Conservation (phyloP, 2,797 vertebrate species). For the Myiothlypis chrysogaster region DNA sequence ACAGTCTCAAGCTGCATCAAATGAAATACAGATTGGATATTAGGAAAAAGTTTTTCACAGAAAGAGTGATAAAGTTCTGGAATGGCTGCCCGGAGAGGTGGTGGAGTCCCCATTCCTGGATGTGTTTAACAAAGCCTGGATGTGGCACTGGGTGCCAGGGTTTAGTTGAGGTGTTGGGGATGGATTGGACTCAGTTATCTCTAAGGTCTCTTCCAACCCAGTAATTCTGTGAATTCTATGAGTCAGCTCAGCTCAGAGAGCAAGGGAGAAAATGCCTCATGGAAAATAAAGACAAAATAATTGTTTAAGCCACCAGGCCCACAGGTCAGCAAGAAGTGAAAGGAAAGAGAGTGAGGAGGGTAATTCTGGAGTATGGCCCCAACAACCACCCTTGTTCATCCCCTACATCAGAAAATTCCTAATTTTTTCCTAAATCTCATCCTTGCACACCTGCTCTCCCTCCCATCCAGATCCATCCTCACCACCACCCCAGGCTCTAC, state of each 20-base stretch:
- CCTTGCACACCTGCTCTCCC: neutral
- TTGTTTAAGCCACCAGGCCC: neutral
- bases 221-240: neutral
- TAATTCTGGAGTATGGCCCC: neutral
- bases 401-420: neutral
- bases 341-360: neutral
- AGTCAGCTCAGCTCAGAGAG: neutral
- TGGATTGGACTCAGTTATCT: fast-evolving
- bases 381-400: neutral
- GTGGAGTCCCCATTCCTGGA: neutral
- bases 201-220: neutral
- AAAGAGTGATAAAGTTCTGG: neutral
- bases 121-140: neutral
- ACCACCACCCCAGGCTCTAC: neutral
- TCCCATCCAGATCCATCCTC: neutral
- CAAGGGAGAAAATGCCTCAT: neutral
- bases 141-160: neutral
- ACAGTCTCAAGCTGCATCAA: neutral
- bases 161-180: neutral
- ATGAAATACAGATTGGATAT: neutral
- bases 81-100: fast-evolving
- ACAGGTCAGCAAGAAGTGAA: neutral
- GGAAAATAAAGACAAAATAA: neutral
- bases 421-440: neutral
- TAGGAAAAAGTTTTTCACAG: neutral